Percentiles rank a stretch among this genome's conserved stretches.
phyloP scores from a whole-genome alignment of 2,797 vertebrate genomes.

The Darevskia nairensis region DNA sequence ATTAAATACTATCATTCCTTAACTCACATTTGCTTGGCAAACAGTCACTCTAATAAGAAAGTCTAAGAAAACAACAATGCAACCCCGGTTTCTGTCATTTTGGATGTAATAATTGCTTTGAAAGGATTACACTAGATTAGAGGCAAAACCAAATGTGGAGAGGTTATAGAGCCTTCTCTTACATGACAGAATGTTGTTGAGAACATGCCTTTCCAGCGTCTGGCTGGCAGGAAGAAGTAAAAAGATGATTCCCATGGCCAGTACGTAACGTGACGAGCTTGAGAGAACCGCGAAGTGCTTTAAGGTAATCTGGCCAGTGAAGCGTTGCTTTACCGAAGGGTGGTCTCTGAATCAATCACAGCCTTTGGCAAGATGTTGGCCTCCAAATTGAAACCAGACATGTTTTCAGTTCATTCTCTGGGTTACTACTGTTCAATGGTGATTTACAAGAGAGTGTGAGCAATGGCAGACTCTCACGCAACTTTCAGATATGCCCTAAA shows the following conservation, averaged over 20 bases:
- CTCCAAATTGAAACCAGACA: conserved; percentile 91
- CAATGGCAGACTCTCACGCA: conserved; percentile 90
- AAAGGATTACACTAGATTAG: conserved; percentile 41
- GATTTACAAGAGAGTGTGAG: conserved; percentile 90
- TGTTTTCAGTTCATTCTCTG: conserved; percentile 88
- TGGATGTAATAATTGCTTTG: conserved; percentile 41
- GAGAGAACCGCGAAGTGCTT: conserved; percentile 63
- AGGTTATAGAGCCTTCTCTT: conserved; percentile 44
- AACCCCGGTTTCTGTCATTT: conserved; percentile 6
- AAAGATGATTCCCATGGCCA: conserved; percentile 55
- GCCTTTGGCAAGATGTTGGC: conserved; percentile 84
- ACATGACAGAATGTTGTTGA: neutral
- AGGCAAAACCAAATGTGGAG: conserved; percentile 34
- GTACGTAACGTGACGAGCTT: conserved; percentile 60
- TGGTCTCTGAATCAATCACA: conserved; percentile 86
- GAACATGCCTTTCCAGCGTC: conserved; percentile 46
- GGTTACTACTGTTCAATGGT: conserved; percentile 91
- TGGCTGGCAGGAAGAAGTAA: conserved; percentile 62
- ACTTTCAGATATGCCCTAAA: conserved; percentile 84
- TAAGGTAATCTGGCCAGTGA: conserved; percentile 83
- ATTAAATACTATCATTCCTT: conserved; percentile 8
- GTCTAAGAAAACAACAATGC: neutral
- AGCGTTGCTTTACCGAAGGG: conserved; percentile 82
- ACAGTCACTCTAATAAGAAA: neutral
- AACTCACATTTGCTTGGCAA: neutral